Conservation (phyloP, 1,140 invertebrate species). For the Brachionus plicatilis region DNA sequence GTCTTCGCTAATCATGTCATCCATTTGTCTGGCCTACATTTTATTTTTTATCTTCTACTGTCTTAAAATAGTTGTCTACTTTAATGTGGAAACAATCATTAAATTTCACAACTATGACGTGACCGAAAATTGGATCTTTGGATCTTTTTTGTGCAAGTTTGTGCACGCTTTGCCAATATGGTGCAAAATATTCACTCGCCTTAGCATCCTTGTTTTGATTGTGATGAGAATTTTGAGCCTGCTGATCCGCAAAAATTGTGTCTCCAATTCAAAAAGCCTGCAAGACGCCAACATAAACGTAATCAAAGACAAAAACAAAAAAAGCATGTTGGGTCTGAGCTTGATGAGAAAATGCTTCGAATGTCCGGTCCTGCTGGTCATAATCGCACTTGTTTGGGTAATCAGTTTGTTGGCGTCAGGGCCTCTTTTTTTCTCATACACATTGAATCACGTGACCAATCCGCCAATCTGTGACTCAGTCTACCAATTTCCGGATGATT, state of each 20-base stretch:
- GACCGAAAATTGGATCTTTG: conserved; percentile 26
- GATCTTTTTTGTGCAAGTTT: conserved; percentile 31
- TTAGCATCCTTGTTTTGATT: neutral
- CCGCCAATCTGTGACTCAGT: conserved; percentile 12
- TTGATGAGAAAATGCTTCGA: neutral
- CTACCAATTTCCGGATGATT: conserved; percentile 25
- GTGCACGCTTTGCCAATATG: neutral
- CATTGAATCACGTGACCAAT: neutral
- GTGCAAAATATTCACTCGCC: conserved; percentile 9
- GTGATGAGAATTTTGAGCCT: neutral
- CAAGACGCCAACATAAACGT: neutral
- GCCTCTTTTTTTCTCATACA: neutral
- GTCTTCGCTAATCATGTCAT: conserved; percentile 9
- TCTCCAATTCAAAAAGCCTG: neutral
- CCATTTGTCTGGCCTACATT: conserved; percentile 30
- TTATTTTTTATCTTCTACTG: conserved; percentile 14
- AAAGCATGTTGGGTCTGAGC: neutral
- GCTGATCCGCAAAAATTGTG: neutral
- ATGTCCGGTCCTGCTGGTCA: neutral
- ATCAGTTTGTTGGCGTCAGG: neutral
- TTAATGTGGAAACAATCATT: neutral
- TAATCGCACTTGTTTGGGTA: neutral
- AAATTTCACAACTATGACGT: conserved; percentile 40
- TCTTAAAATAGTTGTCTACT: conserved; percentile 12
- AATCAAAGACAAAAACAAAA: neutral